Percentiles rank a stretch among this genome's conserved stretches.
phyloP scores from a whole-genome alignment of 1,140 invertebrate genomes.

The Achatina immaculata region DNA sequence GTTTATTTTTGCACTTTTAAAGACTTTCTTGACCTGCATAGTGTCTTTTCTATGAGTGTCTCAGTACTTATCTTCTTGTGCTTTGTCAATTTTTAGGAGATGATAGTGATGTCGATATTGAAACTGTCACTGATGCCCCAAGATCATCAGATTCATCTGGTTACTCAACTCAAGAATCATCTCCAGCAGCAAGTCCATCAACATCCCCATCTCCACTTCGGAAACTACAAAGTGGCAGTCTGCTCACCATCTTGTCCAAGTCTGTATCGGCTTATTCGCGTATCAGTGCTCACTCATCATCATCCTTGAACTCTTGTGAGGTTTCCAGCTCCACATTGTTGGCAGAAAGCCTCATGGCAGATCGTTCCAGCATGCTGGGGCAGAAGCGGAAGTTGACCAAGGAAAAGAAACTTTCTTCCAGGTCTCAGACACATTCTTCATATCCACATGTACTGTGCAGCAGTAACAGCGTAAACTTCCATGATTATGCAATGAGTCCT shows the following conservation, averaged over 20 bases:
- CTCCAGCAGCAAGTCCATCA: not conserved
- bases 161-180: constrained; percentile 6
- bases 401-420: constrained; percentile 4
- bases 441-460: constrained; percentile 5
- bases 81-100: no score
- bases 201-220: not conserved
- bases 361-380: constrained; percentile 6
- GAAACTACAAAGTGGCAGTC: constrained; percentile 8
- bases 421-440: not conserved
- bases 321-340: constrained; percentile 18
- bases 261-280: not conserved
- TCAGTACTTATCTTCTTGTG: no score
- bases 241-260: not conserved
- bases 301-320: not conserved
- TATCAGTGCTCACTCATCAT: not conserved
- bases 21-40: no score
- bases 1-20: no score
- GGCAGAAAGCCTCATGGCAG: constrained; percentile 4
- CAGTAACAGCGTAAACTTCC: constrained; percentile 36
- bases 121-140: constrained; percentile 33
- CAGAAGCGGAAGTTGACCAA: constrained; percentile 30
- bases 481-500: constrained; percentile 40
- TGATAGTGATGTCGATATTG: constrained; percentile 40
- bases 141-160: constrained; percentile 19
- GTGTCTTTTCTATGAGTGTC: no score